A percentile compares a stretch with the other conserved stretches of the same genome.
Conservation (phyloP, 2,888 invertebrate species). For the Netelia inedita region DNA sequence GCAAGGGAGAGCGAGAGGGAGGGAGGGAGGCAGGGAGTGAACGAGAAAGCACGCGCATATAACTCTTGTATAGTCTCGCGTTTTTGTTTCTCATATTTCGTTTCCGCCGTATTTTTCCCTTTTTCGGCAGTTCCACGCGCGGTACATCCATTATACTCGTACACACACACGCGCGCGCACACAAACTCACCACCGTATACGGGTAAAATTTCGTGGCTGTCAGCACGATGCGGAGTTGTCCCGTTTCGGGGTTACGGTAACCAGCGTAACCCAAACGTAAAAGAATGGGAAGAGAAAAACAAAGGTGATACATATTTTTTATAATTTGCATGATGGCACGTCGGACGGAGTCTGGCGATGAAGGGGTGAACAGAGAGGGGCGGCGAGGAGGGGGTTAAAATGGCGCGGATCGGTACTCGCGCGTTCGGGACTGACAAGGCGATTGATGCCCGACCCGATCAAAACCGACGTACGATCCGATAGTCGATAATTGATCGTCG, state of each 20-base stretch:
- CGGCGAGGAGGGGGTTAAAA: not conserved
- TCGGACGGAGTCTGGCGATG: slow-evolving; percentile 31
- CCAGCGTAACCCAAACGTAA: slow-evolving; percentile 11
- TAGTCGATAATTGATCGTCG: slow-evolving; percentile 76
- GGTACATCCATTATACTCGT: slow-evolving; percentile 60
- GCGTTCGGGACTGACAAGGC: slow-evolving; percentile 52
- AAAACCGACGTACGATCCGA: slow-evolving; percentile 76
- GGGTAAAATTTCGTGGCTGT: slow-evolving; percentile 55
- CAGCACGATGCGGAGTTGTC: slow-evolving; percentile 34
- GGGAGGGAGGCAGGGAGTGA: not conserved
- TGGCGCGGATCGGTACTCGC: not conserved
- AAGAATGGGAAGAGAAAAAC: slow-evolving; percentile 57
- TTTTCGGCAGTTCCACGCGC: slow-evolving; percentile 15
- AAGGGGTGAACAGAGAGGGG: too few relatives aligned
- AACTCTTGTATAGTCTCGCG: slow-evolving; percentile 17
- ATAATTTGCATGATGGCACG: slow-evolving; percentile 66
- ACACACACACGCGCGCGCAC: too few relatives aligned
- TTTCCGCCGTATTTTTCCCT: slow-evolving; percentile 17
- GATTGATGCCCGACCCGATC: slow-evolving; percentile 71
- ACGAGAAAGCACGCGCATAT: not conserved
- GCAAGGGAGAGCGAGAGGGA: not conserved
- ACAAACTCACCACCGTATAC: not conserved
- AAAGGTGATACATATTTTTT: slow-evolving; percentile 69
- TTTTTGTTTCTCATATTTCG: slow-evolving; percentile 34
- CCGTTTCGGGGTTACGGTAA: not conserved